Evolutionary conservation across 2,113 vertebrate genomes (phyloP).

Genomic region (Diadophis punctatus): DNA sequence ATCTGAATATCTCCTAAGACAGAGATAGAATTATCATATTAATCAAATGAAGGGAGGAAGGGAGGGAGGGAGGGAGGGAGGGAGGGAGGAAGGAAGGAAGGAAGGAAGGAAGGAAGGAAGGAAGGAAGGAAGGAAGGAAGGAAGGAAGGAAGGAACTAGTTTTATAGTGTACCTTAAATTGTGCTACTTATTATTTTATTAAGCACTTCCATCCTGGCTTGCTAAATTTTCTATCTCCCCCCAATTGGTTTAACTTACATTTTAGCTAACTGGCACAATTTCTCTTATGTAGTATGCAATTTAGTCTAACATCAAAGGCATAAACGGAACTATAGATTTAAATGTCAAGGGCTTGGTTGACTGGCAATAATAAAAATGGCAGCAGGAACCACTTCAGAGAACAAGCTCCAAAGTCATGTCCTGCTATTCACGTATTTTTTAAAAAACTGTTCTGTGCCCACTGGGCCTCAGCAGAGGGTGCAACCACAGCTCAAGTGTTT

Average conservation of each 20-base stretch:
- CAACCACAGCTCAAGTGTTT: constrained; percentile 17
- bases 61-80: background rate
- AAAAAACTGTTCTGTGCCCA: background rate
- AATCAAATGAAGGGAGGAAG: background rate
- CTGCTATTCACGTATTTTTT: background rate
- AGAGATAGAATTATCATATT: background rate
- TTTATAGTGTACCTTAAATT: background rate
- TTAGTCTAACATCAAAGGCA: background rate
- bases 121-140: background rate
- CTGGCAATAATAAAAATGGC: background rate
- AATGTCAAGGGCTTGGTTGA: background rate
- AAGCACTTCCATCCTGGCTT: background rate
- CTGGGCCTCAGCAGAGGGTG: constrained; percentile 50
- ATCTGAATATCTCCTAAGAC: constrained; percentile 94
- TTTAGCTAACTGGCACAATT: background rate
- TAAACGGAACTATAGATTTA: background rate
- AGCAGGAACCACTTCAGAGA: background rate
- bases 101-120: background rate
- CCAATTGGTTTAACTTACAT: background rate
- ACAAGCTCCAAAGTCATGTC: constrained; percentile 2
- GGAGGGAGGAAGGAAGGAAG: background rate
- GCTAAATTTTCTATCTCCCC: background rate
- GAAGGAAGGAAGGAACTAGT: background rate
- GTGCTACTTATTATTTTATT: background rate
- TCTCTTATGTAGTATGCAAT: background rate